Conservation (phyloP, 2,113 vertebrate species). For the Hepsetus odoe region DNA sequence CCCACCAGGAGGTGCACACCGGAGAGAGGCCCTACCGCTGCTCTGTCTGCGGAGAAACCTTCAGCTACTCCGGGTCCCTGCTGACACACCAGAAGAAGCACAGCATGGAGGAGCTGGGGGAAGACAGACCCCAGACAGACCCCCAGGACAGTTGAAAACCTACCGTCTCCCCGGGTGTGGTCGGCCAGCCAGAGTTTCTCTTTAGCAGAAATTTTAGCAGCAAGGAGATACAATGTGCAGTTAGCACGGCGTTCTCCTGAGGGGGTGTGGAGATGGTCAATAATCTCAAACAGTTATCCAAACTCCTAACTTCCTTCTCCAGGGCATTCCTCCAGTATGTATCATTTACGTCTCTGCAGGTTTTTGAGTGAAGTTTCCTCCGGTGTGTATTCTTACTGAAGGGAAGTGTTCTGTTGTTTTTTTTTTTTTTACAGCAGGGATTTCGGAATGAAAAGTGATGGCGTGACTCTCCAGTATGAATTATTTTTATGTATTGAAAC, state of each 20-base stretch:
- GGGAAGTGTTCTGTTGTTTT: neutral
- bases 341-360: too few relatives aligned
- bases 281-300: neutral
- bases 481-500: neutral
- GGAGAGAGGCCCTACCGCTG: conserved; percentile 38
- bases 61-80: conserved; percentile 33
- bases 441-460: too few relatives aligned
- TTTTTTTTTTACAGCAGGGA: neutral
- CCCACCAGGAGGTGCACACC: conserved; percentile 28
- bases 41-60: conserved; percentile 31
- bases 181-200: too few relatives aligned
- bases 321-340: neutral
- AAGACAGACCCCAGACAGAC: neutral
- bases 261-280: neutral
- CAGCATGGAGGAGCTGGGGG: conserved; percentile 4
- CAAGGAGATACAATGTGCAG: too few relatives aligned
- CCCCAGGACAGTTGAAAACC: neutral
- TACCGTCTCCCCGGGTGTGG: too few relatives aligned
- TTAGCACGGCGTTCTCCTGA: neutral
- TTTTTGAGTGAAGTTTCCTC: too few relatives aligned
- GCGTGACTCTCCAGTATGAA: neutral
- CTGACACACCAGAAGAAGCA: conserved; percentile 33
- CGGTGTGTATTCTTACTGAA: neutral
- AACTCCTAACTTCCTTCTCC: too few relatives aligned
- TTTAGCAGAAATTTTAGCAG: too few relatives aligned